phyloP scores from a whole-genome alignment of 2,113 vertebrate species.

The Passer montanus region DNA sequence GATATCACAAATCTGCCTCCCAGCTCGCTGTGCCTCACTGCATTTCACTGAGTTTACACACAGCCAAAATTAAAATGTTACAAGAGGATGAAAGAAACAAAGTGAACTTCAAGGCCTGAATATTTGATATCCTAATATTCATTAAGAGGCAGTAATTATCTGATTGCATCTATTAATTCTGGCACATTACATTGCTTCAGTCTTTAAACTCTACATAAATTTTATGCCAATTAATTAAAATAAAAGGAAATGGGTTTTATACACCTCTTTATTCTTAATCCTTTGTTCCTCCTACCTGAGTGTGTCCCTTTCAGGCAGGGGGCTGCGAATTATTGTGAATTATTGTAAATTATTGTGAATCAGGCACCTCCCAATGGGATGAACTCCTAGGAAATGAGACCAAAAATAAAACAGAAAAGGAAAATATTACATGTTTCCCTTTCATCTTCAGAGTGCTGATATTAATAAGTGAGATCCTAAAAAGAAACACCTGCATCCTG shows the following conservation, averaged over 20 bases:
- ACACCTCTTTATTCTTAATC: not conserved
- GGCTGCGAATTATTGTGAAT: not conserved
- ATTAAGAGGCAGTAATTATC: conserved; percentile 31
- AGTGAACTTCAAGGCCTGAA: not conserved
- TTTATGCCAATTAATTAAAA: conserved; percentile 40
- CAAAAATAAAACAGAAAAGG: not conserved
- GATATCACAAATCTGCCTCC: not conserved
- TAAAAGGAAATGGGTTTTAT: not conserved
- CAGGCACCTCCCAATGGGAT: conserved; percentile 3
- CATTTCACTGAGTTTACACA: not conserved
- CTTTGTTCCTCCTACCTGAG: not conserved
- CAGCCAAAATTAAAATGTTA: not conserved
- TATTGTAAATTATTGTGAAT: not conserved
- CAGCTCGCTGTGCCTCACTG: not conserved
- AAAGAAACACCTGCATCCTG: conserved; percentile 58
- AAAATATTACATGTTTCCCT: conserved; percentile 50
- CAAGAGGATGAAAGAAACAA: not conserved
- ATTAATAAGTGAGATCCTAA: conserved; percentile 46
- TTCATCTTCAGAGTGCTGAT: conserved; percentile 54
- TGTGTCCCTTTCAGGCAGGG: not conserved
- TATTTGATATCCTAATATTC: conserved; percentile 19
- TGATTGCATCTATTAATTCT: conserved; percentile 55
- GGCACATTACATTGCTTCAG: conserved; percentile 1
- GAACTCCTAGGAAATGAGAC: conserved; percentile 40
- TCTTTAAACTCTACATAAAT: conserved; percentile 2